A percentile compares a stretch with the other conserved stretches of the same genome.
Conservation (phyloP, 2,797 vertebrate genomes). For the Tympanoctomys barrerae region DNA sequence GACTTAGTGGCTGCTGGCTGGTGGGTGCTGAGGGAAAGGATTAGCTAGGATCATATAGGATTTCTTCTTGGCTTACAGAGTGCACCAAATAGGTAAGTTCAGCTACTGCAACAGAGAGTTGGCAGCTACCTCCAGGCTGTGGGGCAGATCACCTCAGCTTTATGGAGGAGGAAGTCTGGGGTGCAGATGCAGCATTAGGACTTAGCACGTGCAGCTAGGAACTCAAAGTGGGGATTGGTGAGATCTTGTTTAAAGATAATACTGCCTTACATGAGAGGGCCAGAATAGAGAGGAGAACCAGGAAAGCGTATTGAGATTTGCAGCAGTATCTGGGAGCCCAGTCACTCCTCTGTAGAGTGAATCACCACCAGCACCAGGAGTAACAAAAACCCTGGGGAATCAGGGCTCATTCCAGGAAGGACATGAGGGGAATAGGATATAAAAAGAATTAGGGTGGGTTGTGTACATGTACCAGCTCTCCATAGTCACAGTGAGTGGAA, state of each 20-base stretch:
- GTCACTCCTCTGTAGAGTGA: neutral
- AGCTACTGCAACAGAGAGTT: neutral
- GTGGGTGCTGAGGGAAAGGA: neutral
- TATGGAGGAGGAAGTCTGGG: neutral
- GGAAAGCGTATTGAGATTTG: neutral
- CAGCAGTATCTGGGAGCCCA: neutral
- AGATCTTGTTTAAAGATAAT: neutral
- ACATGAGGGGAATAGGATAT: neutral
- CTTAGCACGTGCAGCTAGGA: neutral
- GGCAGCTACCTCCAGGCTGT: neutral
- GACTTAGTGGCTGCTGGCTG: neutral
- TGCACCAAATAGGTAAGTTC: neutral
- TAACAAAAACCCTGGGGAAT: neutral
- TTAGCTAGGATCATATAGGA: neutral
- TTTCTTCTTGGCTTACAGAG: constrained; percentile 11
- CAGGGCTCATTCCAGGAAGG: neutral
- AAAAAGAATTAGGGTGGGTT: neutral
- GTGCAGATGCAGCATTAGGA: neutral
- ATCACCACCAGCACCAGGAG: neutral
- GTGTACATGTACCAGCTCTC: neutral
- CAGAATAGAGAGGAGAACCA: neutral
- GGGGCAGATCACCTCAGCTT: neutral
- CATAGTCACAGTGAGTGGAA: neutral
- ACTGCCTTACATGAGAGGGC: neutral
- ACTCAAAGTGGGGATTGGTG: neutral